These are phyloP conservation scores for Sterna hirundo DNA, from an alignment of 2,113 vertebrate species.

Conservation along the genomic window DNA sequence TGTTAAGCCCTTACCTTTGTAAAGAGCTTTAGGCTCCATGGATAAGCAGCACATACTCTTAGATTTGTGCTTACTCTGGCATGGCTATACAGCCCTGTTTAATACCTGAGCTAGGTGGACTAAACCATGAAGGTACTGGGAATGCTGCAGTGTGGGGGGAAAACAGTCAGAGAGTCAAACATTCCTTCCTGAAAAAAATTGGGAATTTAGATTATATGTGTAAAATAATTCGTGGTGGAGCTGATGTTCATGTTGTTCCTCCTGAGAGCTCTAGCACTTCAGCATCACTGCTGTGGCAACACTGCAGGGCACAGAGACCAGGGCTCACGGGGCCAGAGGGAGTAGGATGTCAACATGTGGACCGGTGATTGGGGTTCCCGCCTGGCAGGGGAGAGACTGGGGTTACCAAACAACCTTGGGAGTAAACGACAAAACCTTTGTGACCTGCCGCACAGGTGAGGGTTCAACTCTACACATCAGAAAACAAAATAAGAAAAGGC, in stretches of 20 bases:
- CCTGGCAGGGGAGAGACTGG: background rate
- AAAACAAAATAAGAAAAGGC: background rate
- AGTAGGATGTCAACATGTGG: fast-evolving
- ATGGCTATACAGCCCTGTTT: background rate
- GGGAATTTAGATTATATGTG: background rate
- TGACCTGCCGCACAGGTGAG: background rate
- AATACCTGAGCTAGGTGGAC: background rate
- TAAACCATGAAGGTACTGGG: background rate
- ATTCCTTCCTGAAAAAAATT: background rate
- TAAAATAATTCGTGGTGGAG: background rate
- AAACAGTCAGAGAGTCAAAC: background rate
- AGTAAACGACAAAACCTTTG: background rate
- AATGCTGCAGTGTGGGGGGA: background rate
- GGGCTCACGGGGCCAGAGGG: background rate
- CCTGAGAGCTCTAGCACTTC: background rate
- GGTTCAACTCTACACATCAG: background rate
- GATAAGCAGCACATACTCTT: background rate
- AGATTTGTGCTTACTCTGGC: background rate
- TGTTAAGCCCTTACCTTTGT: background rate
- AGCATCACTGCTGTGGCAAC: background rate
- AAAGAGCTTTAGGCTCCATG: background rate
- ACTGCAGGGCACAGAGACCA: background rate
- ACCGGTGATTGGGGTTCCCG: background rate
- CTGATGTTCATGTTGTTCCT: background rate
- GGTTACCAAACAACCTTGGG: background rate